A percentile compares a stretch with the other conserved stretches of the same genome.
phyloP scores from a whole-genome alignment of 2,113 vertebrate species.

The Amblyornis subalaris region DNA sequence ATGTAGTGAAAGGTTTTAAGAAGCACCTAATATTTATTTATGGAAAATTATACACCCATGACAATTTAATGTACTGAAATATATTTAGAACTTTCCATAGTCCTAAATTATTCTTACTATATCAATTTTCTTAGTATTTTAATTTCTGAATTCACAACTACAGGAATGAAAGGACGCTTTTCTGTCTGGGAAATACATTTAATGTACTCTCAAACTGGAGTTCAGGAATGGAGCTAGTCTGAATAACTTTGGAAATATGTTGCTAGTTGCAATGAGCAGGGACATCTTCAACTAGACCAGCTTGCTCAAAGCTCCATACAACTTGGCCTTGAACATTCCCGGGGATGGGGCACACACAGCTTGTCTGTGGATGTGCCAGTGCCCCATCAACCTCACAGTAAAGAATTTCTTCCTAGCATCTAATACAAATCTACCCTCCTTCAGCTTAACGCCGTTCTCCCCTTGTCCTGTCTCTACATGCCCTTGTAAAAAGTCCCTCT shows the following conservation, averaged over 20 bases:
- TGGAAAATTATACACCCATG: background rate
- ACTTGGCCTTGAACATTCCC: background rate
- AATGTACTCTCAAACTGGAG: background rate
- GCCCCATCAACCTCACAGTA: background rate
- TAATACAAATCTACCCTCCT: background rate
- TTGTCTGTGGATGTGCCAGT: background rate
- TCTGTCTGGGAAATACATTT: background rate
- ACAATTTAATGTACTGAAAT: background rate
- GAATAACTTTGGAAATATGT: background rate
- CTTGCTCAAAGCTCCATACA: background rate
- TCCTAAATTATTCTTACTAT: background rate
- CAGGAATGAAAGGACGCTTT: background rate
- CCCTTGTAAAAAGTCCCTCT: background rate
- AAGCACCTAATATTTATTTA: background rate
- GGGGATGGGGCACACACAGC: background rate
- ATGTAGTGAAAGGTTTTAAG: background rate
- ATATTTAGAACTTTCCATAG: background rate
- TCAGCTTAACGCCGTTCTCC: background rate
- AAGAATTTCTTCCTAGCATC: background rate
- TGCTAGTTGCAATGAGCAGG: background rate
- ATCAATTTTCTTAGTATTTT: background rate
- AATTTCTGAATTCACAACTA: background rate
- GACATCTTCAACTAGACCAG: background rate
- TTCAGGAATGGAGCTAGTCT: background rate
- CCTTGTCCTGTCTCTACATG: fast-evolving